Evolutionary conservation across 92 coral and sea anemone species (phyloP), one percentile per base, ranked within the genome.

Genomic region (Parazoanthus atlanticus): DNA sequence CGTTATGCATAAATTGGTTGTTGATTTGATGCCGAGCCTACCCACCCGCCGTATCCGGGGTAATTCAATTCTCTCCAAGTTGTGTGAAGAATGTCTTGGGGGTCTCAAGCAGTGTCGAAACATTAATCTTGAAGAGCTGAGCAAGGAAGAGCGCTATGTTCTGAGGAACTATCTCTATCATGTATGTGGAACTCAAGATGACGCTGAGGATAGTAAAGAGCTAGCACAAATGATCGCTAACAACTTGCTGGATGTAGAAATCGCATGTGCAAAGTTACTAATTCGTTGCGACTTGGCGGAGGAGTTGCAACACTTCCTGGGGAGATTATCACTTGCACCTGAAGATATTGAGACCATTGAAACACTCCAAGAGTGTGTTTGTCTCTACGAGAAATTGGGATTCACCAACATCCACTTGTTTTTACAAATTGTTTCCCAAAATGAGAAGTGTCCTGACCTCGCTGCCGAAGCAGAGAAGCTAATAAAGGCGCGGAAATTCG

Each of bases 131-230:
- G 52, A 67, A 69, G 86, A 83, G 7, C 34, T 83, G 61, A 41
- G 78, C 26, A 6, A 16, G 5, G 86, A 66, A 30, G 86, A 83
- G 26, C 58, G 58, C 15, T 83, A 83, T 67, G 86, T 64, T 3
- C 29, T 83, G 33, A 41, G 86, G 65, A 83, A 83, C 40, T 83
- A 17, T 8, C 86, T 83, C 38, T 69, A 69, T 67, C 86, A 83
- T 69, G 47, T 83, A 6, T 41, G 64, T 32, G 86, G 40, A 6
- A 25, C 17, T 83, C 78, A 29, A 46, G 26, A 41, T 8, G 12
- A 47, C 67, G 6, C 31, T 19, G n/a, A 78, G 11, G 1, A 41
- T 23, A 54, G 38, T 33, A 40, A 25, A 65, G 52, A 81, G 71
- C 5, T 56, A 10, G 21, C 52, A 9, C 30, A 83, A 16, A 13